Conservation (phyloP, 2,797 vertebrate genomes). For the Lacerta viridis region DNA sequence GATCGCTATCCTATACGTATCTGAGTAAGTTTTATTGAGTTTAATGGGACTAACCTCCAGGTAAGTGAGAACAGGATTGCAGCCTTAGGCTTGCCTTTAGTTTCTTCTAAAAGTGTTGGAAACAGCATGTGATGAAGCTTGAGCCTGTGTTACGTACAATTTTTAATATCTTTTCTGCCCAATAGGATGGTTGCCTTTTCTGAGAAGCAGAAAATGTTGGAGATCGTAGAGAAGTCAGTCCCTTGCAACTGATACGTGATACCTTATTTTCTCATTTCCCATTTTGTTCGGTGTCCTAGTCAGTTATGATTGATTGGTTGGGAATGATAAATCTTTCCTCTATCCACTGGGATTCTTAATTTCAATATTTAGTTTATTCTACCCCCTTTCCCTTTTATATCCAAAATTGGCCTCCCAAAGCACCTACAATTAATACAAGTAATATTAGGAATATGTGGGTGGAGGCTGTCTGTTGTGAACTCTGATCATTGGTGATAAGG, state of each 20-base stretch:
- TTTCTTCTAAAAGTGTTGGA: background rate
- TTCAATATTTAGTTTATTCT: background rate
- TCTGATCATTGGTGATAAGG: background rate
- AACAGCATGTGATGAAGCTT: background rate
- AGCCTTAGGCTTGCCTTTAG: background rate
- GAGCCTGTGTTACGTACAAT: background rate
- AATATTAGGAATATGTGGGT: background rate
- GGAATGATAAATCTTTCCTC: background rate
- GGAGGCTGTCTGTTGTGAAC: background rate
- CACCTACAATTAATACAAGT: background rate
- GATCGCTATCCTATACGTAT: background rate
- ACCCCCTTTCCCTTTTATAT: background rate
- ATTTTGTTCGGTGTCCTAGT: background rate
- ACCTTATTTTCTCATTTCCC: background rate
- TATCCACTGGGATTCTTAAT: background rate
- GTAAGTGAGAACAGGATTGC: background rate
- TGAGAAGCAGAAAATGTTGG: background rate
- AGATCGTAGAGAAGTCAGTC: background rate
- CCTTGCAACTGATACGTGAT: background rate
- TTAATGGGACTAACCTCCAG: background rate
- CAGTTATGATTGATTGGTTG: background rate
- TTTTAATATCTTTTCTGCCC: rapidly evolving
- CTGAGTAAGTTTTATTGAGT: background rate
- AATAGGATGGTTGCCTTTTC: background rate
- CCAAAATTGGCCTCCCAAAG: background rate